These are phyloP conservation scores for Apogon talboti DNA, from an alignment of 2,797 vertebrate species.

Conservation along the genomic window DNA sequence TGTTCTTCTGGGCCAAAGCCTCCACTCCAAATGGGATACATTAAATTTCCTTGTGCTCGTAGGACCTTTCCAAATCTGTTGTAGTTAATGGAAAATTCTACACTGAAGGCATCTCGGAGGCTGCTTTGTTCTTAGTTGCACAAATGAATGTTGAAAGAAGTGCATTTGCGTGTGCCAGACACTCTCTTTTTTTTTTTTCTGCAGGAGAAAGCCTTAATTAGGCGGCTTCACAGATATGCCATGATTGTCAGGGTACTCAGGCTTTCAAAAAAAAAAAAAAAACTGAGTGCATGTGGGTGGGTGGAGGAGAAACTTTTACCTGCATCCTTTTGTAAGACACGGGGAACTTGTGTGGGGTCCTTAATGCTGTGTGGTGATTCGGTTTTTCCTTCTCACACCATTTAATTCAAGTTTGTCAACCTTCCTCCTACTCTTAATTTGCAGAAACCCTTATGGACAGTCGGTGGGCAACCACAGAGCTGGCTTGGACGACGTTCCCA, in stretches of 20 bases:
- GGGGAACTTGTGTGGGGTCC: slow-evolving; percentile 41
- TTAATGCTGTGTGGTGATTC: slow-evolving; percentile 43
- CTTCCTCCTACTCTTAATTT: slow-evolving; percentile 73
- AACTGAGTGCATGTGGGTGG: slow-evolving; percentile 56
- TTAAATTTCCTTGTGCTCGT: slow-evolving; percentile 23
- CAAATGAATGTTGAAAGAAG: slow-evolving; percentile 64
- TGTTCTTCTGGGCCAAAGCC: neutral
- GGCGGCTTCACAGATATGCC: slow-evolving; percentile 54
- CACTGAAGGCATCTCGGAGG: slow-evolving; percentile 43
- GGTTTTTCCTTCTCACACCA: slow-evolving; percentile 9
- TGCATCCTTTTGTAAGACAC: slow-evolving; percentile 40
- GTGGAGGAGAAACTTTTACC: slow-evolving; percentile 48
- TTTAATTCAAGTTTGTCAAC: slow-evolving; percentile 54
- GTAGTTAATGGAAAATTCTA: slow-evolving; percentile 42
- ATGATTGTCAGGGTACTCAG: slow-evolving; percentile 48
- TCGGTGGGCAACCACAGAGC: slow-evolving; percentile 96
- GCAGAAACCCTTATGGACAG: slow-evolving; percentile 99
- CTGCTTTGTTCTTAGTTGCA: slow-evolving; percentile 54
- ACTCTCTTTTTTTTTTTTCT: neutral
- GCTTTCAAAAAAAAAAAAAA: slow-evolving; percentile 59
- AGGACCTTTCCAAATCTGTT: slow-evolving; percentile 32
- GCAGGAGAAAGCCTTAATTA: slow-evolving; percentile 62
- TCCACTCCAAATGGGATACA: neutral
- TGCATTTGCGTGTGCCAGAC: slow-evolving; percentile 39
- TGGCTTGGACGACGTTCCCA: slow-evolving; percentile 96